Evolutionary conservation across 2,888 invertebrate genomes (phyloP), one percentile per base, ranked within the genome.

Genomic region (Rhamphomyia laevipes): DNA sequence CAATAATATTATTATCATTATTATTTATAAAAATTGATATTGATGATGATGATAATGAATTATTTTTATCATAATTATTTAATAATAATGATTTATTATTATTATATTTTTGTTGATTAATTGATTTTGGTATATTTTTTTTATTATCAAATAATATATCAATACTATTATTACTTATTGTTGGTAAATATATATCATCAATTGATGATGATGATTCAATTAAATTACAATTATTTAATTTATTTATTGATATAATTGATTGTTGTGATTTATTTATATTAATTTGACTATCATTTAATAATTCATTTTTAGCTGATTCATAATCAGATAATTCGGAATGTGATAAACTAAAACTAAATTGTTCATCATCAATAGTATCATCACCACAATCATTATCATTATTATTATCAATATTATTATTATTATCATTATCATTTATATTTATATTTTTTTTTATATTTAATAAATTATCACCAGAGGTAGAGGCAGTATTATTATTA

Each of bases 251-350:
- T n/a, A 7, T 21, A 21, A 15, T 42, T 23, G 15, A 9, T n/a
- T 15, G 27, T n/a, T n/a, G 4, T n/a, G 42, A 42, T 13, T 13
- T 23, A 23, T 42, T 21, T 23, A n/a, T 6, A 15, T 27, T 42
- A 4, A 21, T 42, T 23, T 42, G 13, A 15, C n/a, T 21, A 27
- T 21, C 21, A 15, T 42, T 21, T 15, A 42, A 42, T 23, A 27
- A 27, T n/a, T 13, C 21, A 42, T 42, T 42, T 42, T 42, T 15
- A n/a, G 42, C 42, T 27, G 42, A 42, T 42, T 42, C 42, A 15
- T 42, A 42, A 15, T 42, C 42, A 6, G 42, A 42, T 27, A 27
- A 42, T 27, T 42, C 42, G 13, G 21, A 42, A 9, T 42, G 21
- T n/a, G 27, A n/a, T 42, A 23, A 15, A n/a, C 42, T 21, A 42